Percentiles rank a stretch among this genome's conserved stretches.
Evolutionary conservation across 2,113 vertebrate species (phyloP).

Genomic region (Ceyx cyanopectus): DNA sequence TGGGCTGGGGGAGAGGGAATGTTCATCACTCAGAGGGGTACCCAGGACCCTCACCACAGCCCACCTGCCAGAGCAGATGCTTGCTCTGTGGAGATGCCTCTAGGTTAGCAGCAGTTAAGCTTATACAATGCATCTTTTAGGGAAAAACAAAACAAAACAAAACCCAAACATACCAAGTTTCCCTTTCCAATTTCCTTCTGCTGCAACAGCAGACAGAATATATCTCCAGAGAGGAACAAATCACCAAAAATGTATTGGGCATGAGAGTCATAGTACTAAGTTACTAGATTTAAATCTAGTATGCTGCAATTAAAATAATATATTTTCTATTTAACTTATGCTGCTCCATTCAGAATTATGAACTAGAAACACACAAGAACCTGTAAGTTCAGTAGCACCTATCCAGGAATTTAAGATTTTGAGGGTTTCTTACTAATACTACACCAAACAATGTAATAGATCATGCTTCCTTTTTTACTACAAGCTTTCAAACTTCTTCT

Average conservation of each 20-base stretch:
- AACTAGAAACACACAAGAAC: not conserved
- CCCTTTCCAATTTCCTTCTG: slow-evolving; percentile 16
- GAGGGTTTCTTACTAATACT: not conserved
- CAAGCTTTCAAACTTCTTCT: not conserved
- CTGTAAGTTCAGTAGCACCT: not conserved
- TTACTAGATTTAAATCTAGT: not conserved
- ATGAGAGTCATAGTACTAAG: not conserved
- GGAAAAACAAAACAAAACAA: not conserved
- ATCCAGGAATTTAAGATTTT: not conserved
- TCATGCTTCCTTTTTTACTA: not conserved
- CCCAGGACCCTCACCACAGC: not conserved
- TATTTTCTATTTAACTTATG: not conserved
- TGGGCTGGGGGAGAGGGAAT: not conserved
- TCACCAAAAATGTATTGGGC: not conserved
- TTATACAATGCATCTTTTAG: not conserved
- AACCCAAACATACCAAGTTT: not conserved
- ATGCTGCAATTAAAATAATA: not conserved
- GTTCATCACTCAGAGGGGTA: not conserved
- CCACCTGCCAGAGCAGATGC: slow-evolving; percentile 60
- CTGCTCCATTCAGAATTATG: not conserved
- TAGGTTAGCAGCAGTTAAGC: slow-evolving; percentile 32
- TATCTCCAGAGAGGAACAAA: not conserved
- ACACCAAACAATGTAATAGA: not conserved
- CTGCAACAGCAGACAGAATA: slow-evolving; percentile 9
- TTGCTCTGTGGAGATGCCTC: not conserved